phyloP scores from a whole-genome alignment of 2,888 invertebrate species.

The Trachelus tabidus region DNA sequence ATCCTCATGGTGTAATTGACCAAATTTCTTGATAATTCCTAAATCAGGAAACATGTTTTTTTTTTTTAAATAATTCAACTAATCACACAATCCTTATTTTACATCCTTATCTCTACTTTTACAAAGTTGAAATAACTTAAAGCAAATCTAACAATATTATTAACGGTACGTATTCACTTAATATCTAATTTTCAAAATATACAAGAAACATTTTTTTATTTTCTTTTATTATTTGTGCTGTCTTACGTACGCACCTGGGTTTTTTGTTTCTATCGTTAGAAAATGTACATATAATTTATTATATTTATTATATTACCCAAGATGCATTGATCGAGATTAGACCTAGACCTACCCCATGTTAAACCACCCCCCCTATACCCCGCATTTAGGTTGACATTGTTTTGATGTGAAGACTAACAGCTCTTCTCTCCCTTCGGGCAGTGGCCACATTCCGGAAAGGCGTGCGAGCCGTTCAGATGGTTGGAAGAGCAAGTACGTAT shows the following conservation, averaged over 20 bases:
- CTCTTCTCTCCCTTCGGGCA: conserved; percentile 72
- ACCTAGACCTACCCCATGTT: conserved; percentile 29
- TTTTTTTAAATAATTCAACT: no score
- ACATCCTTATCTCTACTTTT: background rate
- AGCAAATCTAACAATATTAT: background rate
- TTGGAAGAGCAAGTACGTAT: conserved; percentile 98
- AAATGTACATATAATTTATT: background rate
- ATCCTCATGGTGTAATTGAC: background rate
- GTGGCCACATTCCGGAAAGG: conserved; percentile 99
- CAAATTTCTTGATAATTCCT: background rate
- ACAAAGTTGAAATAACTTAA: background rate
- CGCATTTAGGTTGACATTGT: conserved; percentile 52
- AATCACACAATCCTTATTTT: no score
- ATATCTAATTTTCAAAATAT: background rate
- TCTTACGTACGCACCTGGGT: background rate
- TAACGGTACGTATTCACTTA: background rate
- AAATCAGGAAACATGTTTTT: background rate
- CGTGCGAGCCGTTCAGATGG: conserved; percentile 98
- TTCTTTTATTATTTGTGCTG: background rate
- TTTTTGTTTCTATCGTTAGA: background rate
- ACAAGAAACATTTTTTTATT: background rate
- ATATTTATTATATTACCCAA: background rate
- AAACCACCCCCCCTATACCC: conserved; percentile 38
- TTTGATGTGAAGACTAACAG: conserved; percentile 65
- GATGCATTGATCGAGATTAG: conserved; percentile 36